Conservation (phyloP, 2,797 vertebrate species). For the Trachurus trachurus region DNA sequence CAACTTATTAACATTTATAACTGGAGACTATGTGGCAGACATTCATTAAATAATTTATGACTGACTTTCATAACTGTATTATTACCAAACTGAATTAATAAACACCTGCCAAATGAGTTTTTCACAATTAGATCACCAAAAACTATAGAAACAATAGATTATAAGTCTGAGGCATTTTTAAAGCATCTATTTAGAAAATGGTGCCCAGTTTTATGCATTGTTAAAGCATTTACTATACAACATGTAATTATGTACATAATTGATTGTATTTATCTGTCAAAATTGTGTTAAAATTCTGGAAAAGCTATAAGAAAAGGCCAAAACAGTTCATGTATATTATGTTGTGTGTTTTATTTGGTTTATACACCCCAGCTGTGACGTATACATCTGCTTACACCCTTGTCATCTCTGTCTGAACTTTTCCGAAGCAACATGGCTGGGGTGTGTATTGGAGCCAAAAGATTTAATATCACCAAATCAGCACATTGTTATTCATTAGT, state of each 20-base stretch:
- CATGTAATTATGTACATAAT: neutral
- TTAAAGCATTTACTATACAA: neutral
- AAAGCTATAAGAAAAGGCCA: neutral
- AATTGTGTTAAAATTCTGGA: neutral
- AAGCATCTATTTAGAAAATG: neutral
- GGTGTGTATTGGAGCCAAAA: constrained; percentile 84
- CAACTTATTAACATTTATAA: neutral
- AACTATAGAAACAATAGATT: neutral
- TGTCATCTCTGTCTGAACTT: constrained; percentile 70
- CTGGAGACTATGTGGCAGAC: neutral
- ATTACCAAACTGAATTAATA: neutral
- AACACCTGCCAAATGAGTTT: neutral
- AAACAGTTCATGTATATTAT: neutral
- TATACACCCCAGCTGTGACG: neutral
- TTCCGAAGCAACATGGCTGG: constrained; percentile 61
- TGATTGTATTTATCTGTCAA: neutral
- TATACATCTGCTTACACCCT: constrained; percentile 16
- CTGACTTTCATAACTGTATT: neutral
- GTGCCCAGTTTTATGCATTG: neutral
- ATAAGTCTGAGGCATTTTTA: neutral
- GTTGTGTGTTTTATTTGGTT: neutral
- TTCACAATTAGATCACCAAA: neutral
- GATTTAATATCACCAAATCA: constrained; percentile 87
- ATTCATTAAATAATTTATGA: neutral
- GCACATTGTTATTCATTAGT: constrained; percentile 89